Conservation (phyloP, 2,888 invertebrate species). For the Lasioglossum leucozonium region DNA sequence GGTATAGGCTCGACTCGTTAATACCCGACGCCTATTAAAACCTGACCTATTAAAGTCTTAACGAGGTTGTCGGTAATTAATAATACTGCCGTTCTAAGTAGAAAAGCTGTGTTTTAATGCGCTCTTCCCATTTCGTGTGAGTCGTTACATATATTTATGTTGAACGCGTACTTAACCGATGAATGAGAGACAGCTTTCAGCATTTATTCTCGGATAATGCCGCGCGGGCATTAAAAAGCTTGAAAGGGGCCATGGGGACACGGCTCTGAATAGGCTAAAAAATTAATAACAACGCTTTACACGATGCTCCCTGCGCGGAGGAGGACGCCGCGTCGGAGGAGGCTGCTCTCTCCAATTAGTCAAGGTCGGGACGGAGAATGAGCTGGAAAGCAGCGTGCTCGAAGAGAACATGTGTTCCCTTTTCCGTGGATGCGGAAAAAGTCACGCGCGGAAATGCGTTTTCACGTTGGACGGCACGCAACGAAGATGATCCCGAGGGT, state of each 20-base stretch:
- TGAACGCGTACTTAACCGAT: background rate
- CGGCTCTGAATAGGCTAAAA: background rate
- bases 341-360: slow-evolving; percentile 57
- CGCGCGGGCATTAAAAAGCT: background rate
- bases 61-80: slow-evolving; percentile 41
- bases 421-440: slow-evolving; percentile 5
- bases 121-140: background rate
- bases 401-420: slow-evolving; percentile 21
- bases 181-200: background rate
- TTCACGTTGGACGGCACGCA: slow-evolving; percentile 30
- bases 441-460: slow-evolving; percentile 52
- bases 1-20: slow-evolving; percentile 16
- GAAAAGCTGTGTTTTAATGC: slow-evolving; percentile 6
- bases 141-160: background rate
- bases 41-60: slow-evolving; percentile 30
- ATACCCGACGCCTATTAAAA: slow-evolving; percentile 22
- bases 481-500: background rate
- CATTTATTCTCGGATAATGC: background rate
- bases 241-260: background rate
- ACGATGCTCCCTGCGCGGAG: background rate
- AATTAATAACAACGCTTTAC: slow-evolving; percentile 30
- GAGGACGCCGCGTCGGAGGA: background rate
- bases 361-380: slow-evolving; percentile 47
- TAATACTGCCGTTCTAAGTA: background rate
- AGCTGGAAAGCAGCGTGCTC: slow-evolving; percentile 39